Evolutionary conservation across 2,888 invertebrate genomes (phyloP).

Genomic region (Dasypogon diadema): DNA sequence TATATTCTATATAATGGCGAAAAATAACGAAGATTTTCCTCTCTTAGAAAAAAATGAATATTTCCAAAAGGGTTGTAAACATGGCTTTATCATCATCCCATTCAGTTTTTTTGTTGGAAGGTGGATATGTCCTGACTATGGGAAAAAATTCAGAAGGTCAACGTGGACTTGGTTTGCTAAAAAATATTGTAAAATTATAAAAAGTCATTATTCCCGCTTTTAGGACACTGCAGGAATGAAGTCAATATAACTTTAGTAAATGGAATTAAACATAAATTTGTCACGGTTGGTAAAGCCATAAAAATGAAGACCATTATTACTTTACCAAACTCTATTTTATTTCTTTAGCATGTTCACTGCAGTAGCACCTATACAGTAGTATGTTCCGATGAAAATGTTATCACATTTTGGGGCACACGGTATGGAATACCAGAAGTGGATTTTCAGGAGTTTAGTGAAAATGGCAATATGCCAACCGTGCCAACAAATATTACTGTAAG

Average conservation of each 20-base stretch:
- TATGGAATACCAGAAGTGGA: slow-evolving; percentile 65
- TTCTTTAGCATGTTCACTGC: slow-evolving; percentile 73
- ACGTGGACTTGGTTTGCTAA: slow-evolving; percentile 69
- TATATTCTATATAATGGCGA: slow-evolving; percentile 34
- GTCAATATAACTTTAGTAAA: slow-evolving; percentile 64
- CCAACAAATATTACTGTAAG: too few relatives aligned
- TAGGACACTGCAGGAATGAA: slow-evolving; percentile 62
- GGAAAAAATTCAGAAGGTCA: slow-evolving; percentile 77
- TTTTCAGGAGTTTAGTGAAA: slow-evolving; percentile 51
- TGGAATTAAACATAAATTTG: slow-evolving; percentile 63
- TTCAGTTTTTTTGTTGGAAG: slow-evolving; percentile 74
- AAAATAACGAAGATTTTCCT: neutral
- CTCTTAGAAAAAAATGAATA: slow-evolving; percentile 68
- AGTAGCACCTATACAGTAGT: slow-evolving; percentile 77
- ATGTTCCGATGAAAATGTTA: slow-evolving; percentile 74
- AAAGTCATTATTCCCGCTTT: neutral
- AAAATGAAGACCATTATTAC: neutral
- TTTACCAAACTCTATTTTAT: slow-evolving; percentile 18
- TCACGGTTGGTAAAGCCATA: slow-evolving; percentile 59
- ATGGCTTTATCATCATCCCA: slow-evolving; percentile 74
- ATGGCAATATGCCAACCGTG: neutral
- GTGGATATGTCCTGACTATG: slow-evolving; percentile 75
- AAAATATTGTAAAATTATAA: slow-evolving; percentile 2
- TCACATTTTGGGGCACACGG: slow-evolving; percentile 78
- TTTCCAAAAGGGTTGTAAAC: slow-evolving; percentile 72